A percentile compares a stretch with the other conserved stretches of the same genome.
Evolutionary conservation across 2,797 vertebrate genomes (phyloP).

Genomic region (Oreochromis mossambicus): DNA sequence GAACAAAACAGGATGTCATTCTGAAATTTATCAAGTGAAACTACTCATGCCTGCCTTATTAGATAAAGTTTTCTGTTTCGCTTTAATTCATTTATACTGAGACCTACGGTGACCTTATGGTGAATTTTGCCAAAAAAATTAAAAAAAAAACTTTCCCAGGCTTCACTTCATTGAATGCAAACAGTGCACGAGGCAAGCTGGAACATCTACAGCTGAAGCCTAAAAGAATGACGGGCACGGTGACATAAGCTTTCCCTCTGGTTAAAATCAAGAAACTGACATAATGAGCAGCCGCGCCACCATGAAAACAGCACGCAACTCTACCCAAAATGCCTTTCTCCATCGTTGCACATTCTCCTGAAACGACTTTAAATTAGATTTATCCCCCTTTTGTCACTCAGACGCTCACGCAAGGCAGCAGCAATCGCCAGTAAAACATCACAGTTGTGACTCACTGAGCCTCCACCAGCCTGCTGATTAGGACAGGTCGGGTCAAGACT

Average conservation of each 20-base stretch:
- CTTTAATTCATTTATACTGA: constrained; percentile 2
- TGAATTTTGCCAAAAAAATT: constrained; percentile 17
- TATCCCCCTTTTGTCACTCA: constrained; percentile 38
- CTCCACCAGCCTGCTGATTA: constrained; percentile 32
- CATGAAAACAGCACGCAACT: constrained; percentile 54
- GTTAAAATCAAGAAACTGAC: constrained; percentile 54
- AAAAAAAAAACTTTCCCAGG: not conserved
- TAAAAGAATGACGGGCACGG: constrained; percentile 20
- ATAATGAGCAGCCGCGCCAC: constrained; percentile 53
- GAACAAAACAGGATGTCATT: not conserved
- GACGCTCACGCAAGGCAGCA: constrained; percentile 3
- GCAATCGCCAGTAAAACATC: constrained; percentile 24
- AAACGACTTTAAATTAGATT: constrained; percentile 50
- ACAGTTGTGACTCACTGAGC: constrained; percentile 29
- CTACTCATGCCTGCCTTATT: not conserved
- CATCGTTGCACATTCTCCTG: constrained; percentile 17
- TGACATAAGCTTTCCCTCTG: constrained; percentile 56
- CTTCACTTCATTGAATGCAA: constrained; percentile 9
- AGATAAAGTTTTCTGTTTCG: not conserved
- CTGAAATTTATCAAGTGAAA: not conserved
- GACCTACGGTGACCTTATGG: constrained; percentile 6
- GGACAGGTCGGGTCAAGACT: constrained; percentile 25
- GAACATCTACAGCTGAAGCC: constrained; percentile 12
- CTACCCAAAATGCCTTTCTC: constrained; percentile 59
- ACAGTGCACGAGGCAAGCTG: not conserved